phyloP scores from a whole-genome alignment of 2,888 invertebrate species.

The Podotricha telesiphe region DNA sequence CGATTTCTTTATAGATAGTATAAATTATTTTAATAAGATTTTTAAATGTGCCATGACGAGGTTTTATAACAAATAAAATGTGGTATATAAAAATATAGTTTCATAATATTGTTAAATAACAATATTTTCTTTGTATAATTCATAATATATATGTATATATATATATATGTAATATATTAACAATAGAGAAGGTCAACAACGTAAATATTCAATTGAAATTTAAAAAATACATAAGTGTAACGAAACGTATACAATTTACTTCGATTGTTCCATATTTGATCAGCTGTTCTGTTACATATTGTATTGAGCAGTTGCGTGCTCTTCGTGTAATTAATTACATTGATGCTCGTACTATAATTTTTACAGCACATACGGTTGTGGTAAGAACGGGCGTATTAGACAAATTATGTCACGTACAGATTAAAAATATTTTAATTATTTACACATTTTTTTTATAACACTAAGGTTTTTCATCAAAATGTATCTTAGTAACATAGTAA shows the following conservation, averaged over 20 bases:
- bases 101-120: slow-evolving; percentile 1
- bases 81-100: not conserved
- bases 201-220: slow-evolving; percentile 30
- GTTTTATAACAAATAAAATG: not conserved
- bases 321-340: slow-evolving; percentile 40
- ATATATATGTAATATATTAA: not conserved
- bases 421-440: slow-evolving; percentile 5
- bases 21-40: not conserved
- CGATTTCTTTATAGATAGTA: not conserved
- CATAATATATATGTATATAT: not conserved
- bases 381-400: slow-evolving; percentile 33
- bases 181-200: slow-evolving; percentile 28
- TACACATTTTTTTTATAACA: not conserved
- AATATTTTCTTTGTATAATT: not conserved
- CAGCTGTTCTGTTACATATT: slow-evolving; percentile 62
- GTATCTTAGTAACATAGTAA: not conserved
- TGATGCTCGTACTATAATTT: slow-evolving; percentile 31
- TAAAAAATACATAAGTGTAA: slow-evolving; percentile 27
- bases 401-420: slow-evolving; percentile 40
- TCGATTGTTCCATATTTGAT: slow-evolving; percentile 68
- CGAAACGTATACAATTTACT: slow-evolving; percentile 52
- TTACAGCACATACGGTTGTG: slow-evolving; percentile 1
- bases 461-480: not conserved
- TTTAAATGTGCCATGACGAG: not conserved
- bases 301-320: slow-evolving; percentile 53